These are phyloP conservation scores for Hiodon tergisus DNA, from an alignment of 2,113 vertebrate species.

Conservation along the genomic window DNA sequence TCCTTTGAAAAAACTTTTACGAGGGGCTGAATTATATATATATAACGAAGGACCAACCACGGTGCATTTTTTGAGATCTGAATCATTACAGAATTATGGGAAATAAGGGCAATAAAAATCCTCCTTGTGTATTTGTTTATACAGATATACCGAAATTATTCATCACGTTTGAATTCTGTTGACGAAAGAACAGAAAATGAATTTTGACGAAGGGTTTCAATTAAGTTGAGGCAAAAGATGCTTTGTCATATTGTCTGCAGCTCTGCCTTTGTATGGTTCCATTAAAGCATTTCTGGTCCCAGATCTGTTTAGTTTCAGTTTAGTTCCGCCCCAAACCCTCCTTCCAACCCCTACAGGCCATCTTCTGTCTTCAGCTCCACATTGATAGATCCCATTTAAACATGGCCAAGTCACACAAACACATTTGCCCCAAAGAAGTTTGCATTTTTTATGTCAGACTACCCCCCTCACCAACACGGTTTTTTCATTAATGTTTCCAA, in stretches of 20 bases:
- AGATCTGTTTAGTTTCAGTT: constrained; percentile 53
- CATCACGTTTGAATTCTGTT: constrained; percentile 3
- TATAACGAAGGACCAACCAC: no score
- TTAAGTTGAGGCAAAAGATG: constrained; percentile 29
- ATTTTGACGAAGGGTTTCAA: constrained; percentile 30
- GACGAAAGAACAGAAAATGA: constrained; percentile 21
- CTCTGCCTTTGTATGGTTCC: constrained; percentile 49
- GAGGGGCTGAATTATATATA: no score
- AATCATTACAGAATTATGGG: not conserved
- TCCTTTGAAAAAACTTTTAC: no score
- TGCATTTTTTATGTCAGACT: constrained; percentile 42
- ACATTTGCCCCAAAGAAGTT: constrained; percentile 66
- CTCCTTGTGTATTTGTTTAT: no score
- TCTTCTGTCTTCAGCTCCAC: constrained; percentile 53
- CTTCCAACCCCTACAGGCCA: constrained; percentile 28
- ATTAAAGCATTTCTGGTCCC: constrained; percentile 63
- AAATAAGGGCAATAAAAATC: not conserved
- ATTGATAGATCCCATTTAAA: constrained; percentile 65
- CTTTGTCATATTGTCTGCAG: constrained; percentile 34
- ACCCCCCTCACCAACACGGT: constrained; percentile 50
- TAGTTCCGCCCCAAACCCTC: constrained; percentile 41
- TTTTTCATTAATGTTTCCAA: constrained; percentile 68
- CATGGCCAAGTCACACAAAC: constrained; percentile 49
- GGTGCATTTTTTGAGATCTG: no score
- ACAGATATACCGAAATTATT: constrained; percentile 14